Percentiles rank a stretch among this genome's conserved stretches.
phyloP scores from a whole-genome alignment of 2,888 invertebrate genomes.

The Lasioglossum zephyrum region DNA sequence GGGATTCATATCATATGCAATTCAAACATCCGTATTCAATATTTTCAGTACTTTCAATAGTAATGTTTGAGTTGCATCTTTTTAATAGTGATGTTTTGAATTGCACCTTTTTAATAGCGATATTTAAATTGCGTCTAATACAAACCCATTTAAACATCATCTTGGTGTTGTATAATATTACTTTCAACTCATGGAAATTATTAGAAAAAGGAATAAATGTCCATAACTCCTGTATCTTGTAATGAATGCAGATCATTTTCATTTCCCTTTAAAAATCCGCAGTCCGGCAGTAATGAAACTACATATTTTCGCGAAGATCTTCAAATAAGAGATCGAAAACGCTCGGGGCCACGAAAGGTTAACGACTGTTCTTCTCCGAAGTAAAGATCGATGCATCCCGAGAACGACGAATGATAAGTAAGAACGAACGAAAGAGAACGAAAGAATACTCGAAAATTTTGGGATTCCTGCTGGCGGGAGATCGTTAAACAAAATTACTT shows the following conservation, averaged over 20 bases:
- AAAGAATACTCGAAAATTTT: slow-evolving; percentile 24
- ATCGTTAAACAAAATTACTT: slow-evolving; percentile 64
- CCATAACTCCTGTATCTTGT: background rate
- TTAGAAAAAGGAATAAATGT: background rate
- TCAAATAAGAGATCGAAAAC: background rate
- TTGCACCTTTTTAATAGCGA: too few species aligned
- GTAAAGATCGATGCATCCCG: background rate
- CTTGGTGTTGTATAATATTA: too few species aligned
- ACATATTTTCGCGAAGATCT: background rate
- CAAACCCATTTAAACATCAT: too few species aligned
- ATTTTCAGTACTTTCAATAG: too few species aligned
- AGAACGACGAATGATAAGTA: slow-evolving; percentile 1
- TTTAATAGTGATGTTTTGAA: too few species aligned
- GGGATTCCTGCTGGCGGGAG: slow-evolving; percentile 24
- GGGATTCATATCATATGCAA: too few species aligned
- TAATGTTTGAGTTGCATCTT: too few species aligned
- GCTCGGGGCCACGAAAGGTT: background rate
- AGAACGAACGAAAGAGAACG: background rate
- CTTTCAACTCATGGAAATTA: too few species aligned
- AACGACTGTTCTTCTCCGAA: background rate
- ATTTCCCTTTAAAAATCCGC: background rate
- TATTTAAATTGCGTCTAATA: too few species aligned
- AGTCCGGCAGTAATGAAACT: background rate
- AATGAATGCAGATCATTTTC: background rate
- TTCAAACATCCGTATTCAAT: too few species aligned